Evolutionary conservation across 2,113 vertebrate genomes (phyloP).

Genomic region (Mystacornis crossleyi): DNA sequence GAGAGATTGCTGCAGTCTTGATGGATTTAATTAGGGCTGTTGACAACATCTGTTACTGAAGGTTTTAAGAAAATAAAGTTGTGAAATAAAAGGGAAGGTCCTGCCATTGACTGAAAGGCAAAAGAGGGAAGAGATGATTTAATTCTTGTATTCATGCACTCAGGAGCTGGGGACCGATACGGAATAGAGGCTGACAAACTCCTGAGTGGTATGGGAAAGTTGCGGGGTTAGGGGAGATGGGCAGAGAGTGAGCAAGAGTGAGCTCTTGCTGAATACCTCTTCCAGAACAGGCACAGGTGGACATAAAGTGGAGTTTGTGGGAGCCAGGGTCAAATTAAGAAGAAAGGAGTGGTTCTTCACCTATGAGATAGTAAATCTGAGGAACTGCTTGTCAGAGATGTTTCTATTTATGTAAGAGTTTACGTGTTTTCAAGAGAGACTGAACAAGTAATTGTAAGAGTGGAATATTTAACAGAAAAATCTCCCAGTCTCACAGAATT

Average conservation of each 20-base stretch:
- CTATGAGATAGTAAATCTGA: not conserved
- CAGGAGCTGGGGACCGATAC: accelerated
- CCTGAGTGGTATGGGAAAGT: not conserved
- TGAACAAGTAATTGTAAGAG: not conserved
- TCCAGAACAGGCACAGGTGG: not conserved
- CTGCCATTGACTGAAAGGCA: not conserved
- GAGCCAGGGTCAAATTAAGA: not conserved
- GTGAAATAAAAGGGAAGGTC: not conserved
- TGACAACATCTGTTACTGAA: not conserved
- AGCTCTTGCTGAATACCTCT: not conserved
- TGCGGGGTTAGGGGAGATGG: accelerated
- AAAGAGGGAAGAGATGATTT: not conserved
- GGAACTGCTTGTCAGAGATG: not conserved
- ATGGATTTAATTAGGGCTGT: not conserved
- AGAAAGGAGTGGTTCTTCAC: not conserved
- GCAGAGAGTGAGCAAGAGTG: no score
- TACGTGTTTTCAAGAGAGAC: not conserved
- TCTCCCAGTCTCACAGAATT: not conserved
- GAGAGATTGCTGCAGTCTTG: not conserved
- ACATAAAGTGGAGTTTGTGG: not conserved
- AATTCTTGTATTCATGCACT: not conserved
- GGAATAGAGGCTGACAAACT: not conserved
- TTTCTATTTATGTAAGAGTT: not conserved
- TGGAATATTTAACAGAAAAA: not conserved
- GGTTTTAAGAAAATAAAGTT: not conserved